phyloP scores from a whole-genome alignment of 2,113 vertebrate genomes.

The Hyperoodon ampullatus region DNA sequence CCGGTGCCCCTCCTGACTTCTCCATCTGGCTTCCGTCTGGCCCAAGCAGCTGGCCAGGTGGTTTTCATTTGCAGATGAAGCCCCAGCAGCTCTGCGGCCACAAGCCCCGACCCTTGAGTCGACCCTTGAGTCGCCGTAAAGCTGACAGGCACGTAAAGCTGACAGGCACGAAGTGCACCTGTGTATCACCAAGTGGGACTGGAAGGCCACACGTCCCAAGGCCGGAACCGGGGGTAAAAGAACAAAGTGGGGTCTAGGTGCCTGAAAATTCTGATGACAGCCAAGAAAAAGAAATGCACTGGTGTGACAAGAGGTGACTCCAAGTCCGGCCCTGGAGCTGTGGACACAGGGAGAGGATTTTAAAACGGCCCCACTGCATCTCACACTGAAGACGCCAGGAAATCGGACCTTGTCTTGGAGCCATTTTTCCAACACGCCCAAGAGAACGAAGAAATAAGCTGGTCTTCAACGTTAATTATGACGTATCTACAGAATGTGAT shows the following conservation, averaged over 20 bases:
- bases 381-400: background rate
- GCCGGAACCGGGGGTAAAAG: background rate
- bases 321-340: background rate
- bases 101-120: background rate
- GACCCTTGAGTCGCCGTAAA: background rate
- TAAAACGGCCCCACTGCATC: accelerated
- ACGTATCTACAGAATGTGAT: accelerated
- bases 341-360: background rate
- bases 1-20: background rate
- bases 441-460: background rate
- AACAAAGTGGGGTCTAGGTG: background rate
- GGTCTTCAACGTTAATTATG: background rate
- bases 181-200: background rate
- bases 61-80: slow-evolving; percentile 59
- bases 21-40: slow-evolving; percentile 43
- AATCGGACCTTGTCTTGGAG: accelerated
- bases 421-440: background rate
- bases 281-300: background rate
- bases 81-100: background rate
- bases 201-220: slow-evolving; percentile 3
- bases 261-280: background rate
- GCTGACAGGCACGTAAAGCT: background rate
- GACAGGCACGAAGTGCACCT: background rate
- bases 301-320: background rate
- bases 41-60: background rate